A percentile compares a stretch with the other conserved stretches of the same genome.
phyloP scores from a whole-genome alignment of 2,113 vertebrate genomes.

The Macquaria ambigua region DNA sequence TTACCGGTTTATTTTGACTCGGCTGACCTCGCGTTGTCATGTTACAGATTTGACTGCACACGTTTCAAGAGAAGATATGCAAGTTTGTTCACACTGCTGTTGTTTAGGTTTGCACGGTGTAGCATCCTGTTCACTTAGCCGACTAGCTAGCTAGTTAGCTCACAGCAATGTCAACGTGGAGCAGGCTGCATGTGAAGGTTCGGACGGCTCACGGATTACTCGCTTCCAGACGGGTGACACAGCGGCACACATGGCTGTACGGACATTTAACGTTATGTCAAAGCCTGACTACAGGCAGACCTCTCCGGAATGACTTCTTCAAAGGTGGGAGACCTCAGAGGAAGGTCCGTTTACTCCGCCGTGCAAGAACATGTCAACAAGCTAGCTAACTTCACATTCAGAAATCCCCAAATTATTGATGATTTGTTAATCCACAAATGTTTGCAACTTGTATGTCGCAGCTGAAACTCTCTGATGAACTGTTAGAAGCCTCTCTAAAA shows the following conservation, averaged over 20 bases:
- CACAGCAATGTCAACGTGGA: constrained; percentile 51
- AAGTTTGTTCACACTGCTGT: rapidly evolving
- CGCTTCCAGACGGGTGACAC: background rate
- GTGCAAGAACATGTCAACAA: background rate
- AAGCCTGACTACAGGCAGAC: constrained; percentile 52
- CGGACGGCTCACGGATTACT: background rate
- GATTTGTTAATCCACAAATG: background rate
- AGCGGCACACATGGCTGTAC: background rate
- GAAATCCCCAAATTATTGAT: background rate
- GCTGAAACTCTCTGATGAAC: background rate
- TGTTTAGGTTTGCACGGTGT: background rate
- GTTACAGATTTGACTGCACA: rapidly evolving
- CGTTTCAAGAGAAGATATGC: rapidly evolving
- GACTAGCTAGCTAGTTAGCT: too few species aligned
- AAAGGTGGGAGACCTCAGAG: constrained; percentile 65
- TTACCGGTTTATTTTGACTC: background rate
- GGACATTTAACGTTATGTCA: background rate
- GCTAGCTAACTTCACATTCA: background rate
- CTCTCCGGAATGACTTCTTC: constrained; percentile 62
- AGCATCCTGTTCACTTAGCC: background rate
- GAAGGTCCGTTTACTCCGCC: rapidly evolving
- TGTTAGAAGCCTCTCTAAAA: background rate
- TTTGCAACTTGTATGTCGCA: background rate
- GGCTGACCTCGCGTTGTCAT: background rate
- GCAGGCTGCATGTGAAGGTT: constrained; percentile 23